A percentile compares a stretch with the other conserved stretches of the same genome.
Conservation (phyloP, 2,888 invertebrate species). For the Marasmarcha lunaedactyla region DNA sequence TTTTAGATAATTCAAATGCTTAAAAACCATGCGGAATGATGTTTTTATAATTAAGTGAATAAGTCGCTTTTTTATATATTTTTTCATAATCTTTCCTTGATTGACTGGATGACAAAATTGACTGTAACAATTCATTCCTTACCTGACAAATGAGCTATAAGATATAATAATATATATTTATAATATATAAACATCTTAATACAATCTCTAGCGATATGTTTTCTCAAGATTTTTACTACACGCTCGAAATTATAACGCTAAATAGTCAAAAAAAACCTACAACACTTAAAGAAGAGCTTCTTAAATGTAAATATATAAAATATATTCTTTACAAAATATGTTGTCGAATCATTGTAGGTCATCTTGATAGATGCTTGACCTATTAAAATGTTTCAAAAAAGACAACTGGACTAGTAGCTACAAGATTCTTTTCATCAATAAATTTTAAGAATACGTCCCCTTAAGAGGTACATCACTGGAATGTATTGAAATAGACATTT, state of each 20-base stretch:
- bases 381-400: conserved; percentile 62
- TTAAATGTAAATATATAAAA: conserved; percentile 62
- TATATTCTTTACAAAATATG: conserved; percentile 63
- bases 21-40: background rate
- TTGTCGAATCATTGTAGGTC: conserved; percentile 28
- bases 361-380: conserved; percentile 24
- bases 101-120: conserved; percentile 61
- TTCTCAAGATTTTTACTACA: conserved; percentile 55
- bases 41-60: no score
- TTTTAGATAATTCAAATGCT: background rate
- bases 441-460: background rate
- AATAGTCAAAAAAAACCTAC: conserved; percentile 38
- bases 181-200: conserved; percentile 41
- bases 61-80: background rate
- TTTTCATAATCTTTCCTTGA: conserved; percentile 17
- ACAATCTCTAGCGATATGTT: conserved; percentile 65
- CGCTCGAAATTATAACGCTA: conserved; percentile 45
- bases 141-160: conserved; percentile 29
- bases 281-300: conserved; percentile 17
- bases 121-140: conserved; percentile 41
- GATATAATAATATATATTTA: conserved; percentile 10
- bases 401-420: conserved; percentile 20
- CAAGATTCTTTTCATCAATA: conserved; percentile 1
- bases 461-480: conserved; percentile 3
- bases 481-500: background rate